Evolutionary conservation across 2,797 vertebrate species (phyloP).

Genomic region (Vireo griseus): DNA sequence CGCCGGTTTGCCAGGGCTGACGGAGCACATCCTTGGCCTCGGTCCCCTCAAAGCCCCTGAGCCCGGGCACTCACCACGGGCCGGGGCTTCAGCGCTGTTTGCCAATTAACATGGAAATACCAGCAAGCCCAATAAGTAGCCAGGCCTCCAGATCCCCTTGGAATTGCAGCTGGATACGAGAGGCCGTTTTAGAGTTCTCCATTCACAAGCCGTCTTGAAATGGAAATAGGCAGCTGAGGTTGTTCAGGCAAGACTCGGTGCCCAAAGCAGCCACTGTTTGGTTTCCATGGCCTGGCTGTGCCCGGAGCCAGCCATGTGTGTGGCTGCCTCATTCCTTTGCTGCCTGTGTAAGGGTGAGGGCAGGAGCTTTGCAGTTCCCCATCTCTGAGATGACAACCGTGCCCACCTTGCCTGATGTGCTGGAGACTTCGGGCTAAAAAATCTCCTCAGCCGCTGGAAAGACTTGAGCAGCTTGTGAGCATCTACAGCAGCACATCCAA

Average conservation of each 20-base stretch:
- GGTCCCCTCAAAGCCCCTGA: not conserved
- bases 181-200: fast-evolving
- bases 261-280: fast-evolving
- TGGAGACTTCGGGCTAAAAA: not conserved
- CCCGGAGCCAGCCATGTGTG: fast-evolving
- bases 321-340: not conserved
- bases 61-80: fast-evolving
- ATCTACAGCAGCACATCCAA: not conserved
- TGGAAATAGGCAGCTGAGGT: fast-evolving
- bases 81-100: fast-evolving
- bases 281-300: fast-evolving
- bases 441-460: not conserved
- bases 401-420: fast-evolving
- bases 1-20: fast-evolving
- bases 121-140: fast-evolving
- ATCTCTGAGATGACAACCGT: fast-evolving
- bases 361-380: fast-evolving
- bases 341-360: fast-evolving
- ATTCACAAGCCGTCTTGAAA: not conserved
- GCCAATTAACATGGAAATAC: fast-evolving
- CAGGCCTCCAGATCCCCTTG: not conserved
- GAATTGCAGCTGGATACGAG: not conserved
- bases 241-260: not conserved
- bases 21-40: not conserved
- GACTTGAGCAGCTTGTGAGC: fast-evolving